Percentiles rank a stretch among this genome's conserved stretches.
Evolutionary conservation across 2,113 vertebrate species (phyloP).

Genomic region (Thryonomys swinderianus): DNA sequence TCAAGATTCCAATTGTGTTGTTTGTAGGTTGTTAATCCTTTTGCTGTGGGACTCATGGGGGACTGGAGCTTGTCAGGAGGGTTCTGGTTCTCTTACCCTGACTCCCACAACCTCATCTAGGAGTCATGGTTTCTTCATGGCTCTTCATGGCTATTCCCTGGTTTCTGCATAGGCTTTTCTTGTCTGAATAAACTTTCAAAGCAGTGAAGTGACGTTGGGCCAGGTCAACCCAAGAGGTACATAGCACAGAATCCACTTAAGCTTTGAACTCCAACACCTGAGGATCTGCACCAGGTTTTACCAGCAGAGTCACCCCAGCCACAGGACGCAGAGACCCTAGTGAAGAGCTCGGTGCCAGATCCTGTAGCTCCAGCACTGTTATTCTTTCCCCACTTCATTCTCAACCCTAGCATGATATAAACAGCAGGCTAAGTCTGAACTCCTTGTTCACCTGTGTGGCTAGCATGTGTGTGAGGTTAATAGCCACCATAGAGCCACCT

Average conservation of each 20-base stretch:
- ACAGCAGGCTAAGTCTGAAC: not conserved
- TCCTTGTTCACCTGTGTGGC: not conserved
- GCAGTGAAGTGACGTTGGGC: not conserved
- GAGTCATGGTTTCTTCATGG: not conserved
- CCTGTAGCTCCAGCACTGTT: not conserved
- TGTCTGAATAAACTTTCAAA: conserved; percentile 28
- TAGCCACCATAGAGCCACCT: not conserved
- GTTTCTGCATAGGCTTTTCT: not conserved
- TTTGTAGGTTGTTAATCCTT: too few relatives aligned
- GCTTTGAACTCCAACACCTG: not conserved
- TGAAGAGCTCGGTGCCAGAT: not conserved
- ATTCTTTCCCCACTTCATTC: not conserved
- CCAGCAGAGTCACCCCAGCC: not conserved
- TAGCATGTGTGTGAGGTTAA: not conserved
- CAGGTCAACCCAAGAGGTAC: not conserved
- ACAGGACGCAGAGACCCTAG: not conserved
- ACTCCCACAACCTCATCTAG: not conserved
- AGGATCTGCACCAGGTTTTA: not conserved
- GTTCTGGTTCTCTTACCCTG: too few relatives aligned
- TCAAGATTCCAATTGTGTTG: too few relatives aligned
- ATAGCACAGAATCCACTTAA: not conserved
- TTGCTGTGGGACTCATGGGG: too few relatives aligned
- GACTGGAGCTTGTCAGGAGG: too few relatives aligned
- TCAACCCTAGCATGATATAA: not conserved
- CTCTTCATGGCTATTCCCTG: not conserved